Evolutionary conservation across 2,888 invertebrate genomes (phyloP).

Genomic region (Encarsia formosa): DNA sequence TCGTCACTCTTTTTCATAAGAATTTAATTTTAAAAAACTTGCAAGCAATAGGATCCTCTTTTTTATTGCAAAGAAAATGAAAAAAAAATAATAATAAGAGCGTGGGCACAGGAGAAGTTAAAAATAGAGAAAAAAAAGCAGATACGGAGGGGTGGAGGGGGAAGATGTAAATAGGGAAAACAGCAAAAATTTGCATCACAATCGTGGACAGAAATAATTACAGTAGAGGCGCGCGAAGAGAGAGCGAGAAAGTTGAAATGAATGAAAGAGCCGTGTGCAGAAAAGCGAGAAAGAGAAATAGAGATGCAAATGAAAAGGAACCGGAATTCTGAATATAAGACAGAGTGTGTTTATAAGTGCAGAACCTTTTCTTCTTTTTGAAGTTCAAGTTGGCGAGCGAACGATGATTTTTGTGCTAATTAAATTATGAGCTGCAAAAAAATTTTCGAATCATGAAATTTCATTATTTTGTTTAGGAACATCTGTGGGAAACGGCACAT

Average conservation of each 20-base stretch:
- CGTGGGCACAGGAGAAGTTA: background rate
- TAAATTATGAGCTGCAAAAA: too few relatives aligned
- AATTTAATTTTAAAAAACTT: too few relatives aligned
- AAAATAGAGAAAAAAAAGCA: background rate
- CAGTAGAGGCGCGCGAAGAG: constrained; percentile 41
- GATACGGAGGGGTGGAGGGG: constrained; percentile 4
- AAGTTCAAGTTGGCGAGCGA: too few relatives aligned
- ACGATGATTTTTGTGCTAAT: too few relatives aligned
- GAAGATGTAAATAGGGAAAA: constrained; percentile 35
- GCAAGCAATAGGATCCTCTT: too few relatives aligned
- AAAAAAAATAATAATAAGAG: constrained; percentile 1
- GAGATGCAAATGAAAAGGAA: constrained; percentile 31
- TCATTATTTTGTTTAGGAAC: too few relatives aligned
- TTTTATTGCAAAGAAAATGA: background rate
- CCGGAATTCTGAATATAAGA: constrained; percentile 14
- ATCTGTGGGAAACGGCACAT: too few relatives aligned
- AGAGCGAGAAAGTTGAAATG: constrained; percentile 34
- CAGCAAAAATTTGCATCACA: constrained; percentile 51
- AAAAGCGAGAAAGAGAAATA: constrained; percentile 4
- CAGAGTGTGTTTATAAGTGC: constrained; percentile 40
- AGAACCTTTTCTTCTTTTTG: too few relatives aligned
- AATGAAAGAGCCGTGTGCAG: constrained; percentile 12
- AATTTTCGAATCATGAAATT: too few relatives aligned
- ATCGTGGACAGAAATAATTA: constrained; percentile 51
- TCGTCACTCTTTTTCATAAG: too few relatives aligned